Evolutionary conservation across 2,113 vertebrate species (phyloP).

Genomic region (Colius striatus): DNA sequence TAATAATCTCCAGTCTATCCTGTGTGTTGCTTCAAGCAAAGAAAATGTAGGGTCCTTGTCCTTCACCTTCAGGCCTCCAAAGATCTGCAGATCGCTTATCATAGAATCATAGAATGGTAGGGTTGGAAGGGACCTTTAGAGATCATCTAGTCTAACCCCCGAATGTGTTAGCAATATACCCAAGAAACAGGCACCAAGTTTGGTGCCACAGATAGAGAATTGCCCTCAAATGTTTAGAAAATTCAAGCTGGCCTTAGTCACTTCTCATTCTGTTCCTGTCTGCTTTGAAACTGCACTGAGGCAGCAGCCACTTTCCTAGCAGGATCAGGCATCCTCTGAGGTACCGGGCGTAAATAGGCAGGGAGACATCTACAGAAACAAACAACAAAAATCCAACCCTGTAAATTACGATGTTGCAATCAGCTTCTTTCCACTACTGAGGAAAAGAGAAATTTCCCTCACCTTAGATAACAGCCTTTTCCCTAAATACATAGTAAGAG

Average conservation of each 20-base stretch:
- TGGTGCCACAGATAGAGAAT: not conserved
- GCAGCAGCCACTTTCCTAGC: fast-evolving
- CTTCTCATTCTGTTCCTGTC: not conserved
- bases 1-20: not conserved
- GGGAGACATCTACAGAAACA: not conserved
- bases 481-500: not conserved
- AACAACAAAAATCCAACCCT: not conserved
- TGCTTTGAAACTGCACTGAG: not conserved
- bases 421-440: not conserved
- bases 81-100: not conserved
- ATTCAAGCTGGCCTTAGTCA: not conserved
- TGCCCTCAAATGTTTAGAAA: not conserved
- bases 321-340: not conserved
- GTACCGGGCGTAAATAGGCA: not conserved
- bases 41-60: not conserved
- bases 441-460: not conserved
- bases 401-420: not conserved
- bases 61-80: not conserved
- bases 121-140: too few species aligned
- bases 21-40: not conserved
- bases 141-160: too few species aligned
- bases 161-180: not conserved
- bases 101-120: too few species aligned
- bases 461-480: not conserved
- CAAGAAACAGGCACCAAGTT: not conserved